Evolutionary conservation across 2,113 vertebrate genomes (phyloP).

Genomic region (Aythya baeri): DNA sequence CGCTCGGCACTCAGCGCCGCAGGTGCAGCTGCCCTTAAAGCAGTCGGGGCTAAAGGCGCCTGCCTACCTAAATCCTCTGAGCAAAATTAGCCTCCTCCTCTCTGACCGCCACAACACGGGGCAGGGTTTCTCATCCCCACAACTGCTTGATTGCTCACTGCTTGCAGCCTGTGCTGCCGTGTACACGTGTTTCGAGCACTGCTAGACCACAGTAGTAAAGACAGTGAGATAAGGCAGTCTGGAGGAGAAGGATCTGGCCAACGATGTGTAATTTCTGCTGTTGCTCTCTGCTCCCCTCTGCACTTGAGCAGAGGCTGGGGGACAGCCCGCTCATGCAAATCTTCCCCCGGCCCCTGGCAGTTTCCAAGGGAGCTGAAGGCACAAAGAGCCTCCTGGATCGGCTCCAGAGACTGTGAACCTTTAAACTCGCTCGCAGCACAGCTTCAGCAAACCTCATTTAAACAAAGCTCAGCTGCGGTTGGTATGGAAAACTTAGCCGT

Average conservation of each 20-base stretch:
- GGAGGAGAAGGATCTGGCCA: not conserved
- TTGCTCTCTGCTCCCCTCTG: not conserved
- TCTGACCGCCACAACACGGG: not conserved
- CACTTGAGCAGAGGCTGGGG: not conserved
- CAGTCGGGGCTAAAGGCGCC: not conserved
- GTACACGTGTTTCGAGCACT: not conserved
- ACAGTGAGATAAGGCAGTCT: fast-evolving
- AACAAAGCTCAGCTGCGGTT: constrained; percentile 63
- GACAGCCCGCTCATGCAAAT: constrained; percentile 56
- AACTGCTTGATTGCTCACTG: not conserved
- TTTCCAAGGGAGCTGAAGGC: constrained; percentile 55
- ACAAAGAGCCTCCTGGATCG: constrained; percentile 49
- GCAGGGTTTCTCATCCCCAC: not conserved
- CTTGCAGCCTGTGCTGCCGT: not conserved
- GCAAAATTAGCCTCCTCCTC: not conserved
- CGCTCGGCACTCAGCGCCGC: fast-evolving
- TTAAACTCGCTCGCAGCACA: constrained; percentile 64
- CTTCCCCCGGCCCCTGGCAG: not conserved
- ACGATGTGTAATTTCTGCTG: not conserved
- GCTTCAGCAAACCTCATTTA: constrained; percentile 59
- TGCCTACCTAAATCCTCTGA: not conserved
- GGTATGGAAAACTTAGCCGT: constrained; percentile 60
- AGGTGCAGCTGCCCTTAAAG: not conserved
- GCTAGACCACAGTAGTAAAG: not conserved
- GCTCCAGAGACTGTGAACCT: constrained; percentile 58